phyloP scores from a whole-genome alignment of 35 echinoderm and acorn worm species.

The Apostichopus japonicus region DNA sequence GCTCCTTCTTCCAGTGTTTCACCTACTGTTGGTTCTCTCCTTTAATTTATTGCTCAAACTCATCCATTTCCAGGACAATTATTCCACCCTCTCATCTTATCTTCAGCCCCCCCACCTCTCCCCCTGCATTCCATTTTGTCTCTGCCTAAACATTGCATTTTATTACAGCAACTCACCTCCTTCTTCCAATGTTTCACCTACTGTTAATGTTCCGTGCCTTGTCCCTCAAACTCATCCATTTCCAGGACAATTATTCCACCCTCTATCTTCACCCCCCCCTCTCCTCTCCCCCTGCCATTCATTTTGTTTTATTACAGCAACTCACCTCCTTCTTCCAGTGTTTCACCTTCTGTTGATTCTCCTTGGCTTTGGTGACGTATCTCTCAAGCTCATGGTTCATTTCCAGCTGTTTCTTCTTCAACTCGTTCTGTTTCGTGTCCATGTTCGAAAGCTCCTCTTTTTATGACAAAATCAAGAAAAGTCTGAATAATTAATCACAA shows the following conservation, averaged over 20 bases:
- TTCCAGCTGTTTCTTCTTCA: slow-evolving; percentile 85
- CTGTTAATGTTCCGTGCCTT: slow-evolving; percentile 17
- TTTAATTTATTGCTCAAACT: too few relatives aligned
- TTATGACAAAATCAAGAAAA: slow-evolving; percentile 14
- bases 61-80: too few relatives aligned
- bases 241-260: too few relatives aligned
- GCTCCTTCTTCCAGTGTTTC: slow-evolving; percentile 99
- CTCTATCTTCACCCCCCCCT: neutral
- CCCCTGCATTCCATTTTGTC: neutral
- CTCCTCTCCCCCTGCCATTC: neutral
- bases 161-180: slow-evolving; percentile 64
- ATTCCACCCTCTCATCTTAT: too few relatives aligned
- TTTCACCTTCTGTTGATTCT: slow-evolving; percentile 93
- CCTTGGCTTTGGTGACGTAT: slow-evolving; percentile 75
- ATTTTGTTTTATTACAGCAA: neutral
- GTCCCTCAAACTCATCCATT: too few relatives aligned
- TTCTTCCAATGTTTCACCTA: slow-evolving; percentile 93
- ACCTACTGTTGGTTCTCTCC: slow-evolving; percentile 87
- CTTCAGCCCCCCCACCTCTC: neutral
- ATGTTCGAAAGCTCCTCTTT: slow-evolving; percentile 67
- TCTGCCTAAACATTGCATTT: neutral
- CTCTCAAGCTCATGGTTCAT: slow-evolving; percentile 91
- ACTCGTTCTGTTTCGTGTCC: slow-evolving; percentile 77
- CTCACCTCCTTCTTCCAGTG: slow-evolving; percentile 99
- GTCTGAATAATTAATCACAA: neutral